These are phyloP conservation scores for Halcyon badia DNA, from an alignment of 2,797 vertebrate species.

Conservation along the genomic window DNA sequence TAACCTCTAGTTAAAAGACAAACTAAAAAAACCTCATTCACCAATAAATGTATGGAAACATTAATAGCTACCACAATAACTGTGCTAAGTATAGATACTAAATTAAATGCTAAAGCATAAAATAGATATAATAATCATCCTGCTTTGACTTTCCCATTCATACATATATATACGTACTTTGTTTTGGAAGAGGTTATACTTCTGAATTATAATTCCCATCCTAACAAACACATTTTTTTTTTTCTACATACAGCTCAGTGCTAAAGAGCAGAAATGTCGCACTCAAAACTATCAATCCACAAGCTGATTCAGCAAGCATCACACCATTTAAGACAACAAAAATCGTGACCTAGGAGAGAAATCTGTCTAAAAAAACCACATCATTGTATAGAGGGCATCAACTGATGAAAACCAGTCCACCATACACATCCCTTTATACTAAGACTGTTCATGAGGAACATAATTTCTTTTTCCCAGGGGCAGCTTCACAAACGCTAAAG, in stretches of 20 bases:
- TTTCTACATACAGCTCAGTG: not conserved
- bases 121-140: not conserved
- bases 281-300: not conserved
- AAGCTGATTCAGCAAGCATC: not conserved
- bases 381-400: not conserved
- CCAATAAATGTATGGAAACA: not conserved
- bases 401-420: not conserved
- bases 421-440: not conserved
- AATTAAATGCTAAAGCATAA: constrained; percentile 9
- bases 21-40: not conserved
- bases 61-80: constrained; percentile 4
- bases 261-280: not conserved
- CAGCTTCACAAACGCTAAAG: not conserved
- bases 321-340: not conserved
- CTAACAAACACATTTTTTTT: not conserved
- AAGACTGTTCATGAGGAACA: not conserved
- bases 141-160: not conserved
- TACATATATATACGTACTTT: not conserved
- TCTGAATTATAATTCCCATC: not conserved
- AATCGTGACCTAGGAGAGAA: not conserved
- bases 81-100: not conserved
- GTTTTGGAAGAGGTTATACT: not conserved
- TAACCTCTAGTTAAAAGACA: not conserved
- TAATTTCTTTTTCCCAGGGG: not conserved
- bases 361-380: not conserved